Evolutionary conservation across 2,888 invertebrate species (phyloP).

Genomic region (Marronus borbonicus): DNA sequence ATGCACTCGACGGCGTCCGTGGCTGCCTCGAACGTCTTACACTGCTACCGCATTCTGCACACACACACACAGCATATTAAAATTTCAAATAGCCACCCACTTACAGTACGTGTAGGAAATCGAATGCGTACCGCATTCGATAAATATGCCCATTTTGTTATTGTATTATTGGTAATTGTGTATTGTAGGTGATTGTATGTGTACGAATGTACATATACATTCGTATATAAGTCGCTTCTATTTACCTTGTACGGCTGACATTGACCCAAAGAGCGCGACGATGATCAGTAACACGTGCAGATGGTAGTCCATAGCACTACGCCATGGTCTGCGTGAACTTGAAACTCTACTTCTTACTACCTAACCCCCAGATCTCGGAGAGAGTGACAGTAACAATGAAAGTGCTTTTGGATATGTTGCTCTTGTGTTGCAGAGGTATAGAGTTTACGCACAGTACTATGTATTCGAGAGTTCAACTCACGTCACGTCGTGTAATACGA

Average conservation of each 20-base stretch:
- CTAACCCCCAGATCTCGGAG: constrained; percentile 56
- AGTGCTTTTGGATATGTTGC: constrained; percentile 57
- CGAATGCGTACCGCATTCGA: constrained; percentile 17
- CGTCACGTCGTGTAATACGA: too few species aligned
- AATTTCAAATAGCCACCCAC: background rate
- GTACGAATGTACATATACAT: too few species aligned
- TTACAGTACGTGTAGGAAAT: background rate
- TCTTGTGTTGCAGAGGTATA: background rate
- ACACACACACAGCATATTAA: constrained; percentile 47
- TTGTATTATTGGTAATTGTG: constrained; percentile 26
- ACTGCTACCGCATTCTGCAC: constrained; percentile 80
- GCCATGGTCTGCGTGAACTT: constrained; percentile 56
- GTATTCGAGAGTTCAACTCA: too few species aligned
- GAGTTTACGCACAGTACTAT: too few species aligned
- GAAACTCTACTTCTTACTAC: constrained; percentile 54
- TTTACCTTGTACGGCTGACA: constrained; percentile 65
- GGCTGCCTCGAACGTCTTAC: constrained; percentile 77
- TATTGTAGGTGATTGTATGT: constrained; percentile 15
- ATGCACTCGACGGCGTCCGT: constrained; percentile 65
- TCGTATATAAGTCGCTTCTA: constrained; percentile 35
- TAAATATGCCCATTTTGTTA: background rate
- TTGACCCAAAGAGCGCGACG: constrained; percentile 63
- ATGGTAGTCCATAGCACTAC: constrained; percentile 64
- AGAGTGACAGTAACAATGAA: constrained; percentile 68
- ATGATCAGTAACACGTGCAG: constrained; percentile 61